Evolutionary conservation across 2,113 vertebrate species (phyloP).

Genomic region (Channa argus): DNA sequence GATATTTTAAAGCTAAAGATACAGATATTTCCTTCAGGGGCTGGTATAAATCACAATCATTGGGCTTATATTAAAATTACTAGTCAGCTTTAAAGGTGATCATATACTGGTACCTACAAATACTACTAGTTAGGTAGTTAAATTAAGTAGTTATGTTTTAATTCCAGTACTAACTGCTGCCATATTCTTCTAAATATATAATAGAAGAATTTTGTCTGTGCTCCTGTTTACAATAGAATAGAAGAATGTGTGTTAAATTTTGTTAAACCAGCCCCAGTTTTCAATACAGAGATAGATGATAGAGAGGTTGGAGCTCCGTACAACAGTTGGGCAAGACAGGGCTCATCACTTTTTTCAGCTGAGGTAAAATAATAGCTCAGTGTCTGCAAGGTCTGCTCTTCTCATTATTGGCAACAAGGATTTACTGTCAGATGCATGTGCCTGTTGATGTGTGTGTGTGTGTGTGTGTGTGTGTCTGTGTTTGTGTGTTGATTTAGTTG

Average conservation of each 20-base stretch:
- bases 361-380: slow-evolving; percentile 56
- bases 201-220: too few species aligned
- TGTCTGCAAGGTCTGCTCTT: slow-evolving; percentile 61
- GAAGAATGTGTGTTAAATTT: too few species aligned
- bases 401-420: slow-evolving; percentile 57
- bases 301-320: neutral
- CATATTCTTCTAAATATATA: too few species aligned
- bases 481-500: slow-evolving; percentile 53
- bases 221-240: too few species aligned
- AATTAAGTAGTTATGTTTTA: too few species aligned
- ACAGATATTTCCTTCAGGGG: neutral
- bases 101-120: too few species aligned
- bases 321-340: slow-evolving; percentile 9
- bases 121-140: too few species aligned
- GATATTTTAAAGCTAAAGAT: neutral
- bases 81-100: too few species aligned
- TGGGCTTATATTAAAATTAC: neutral
- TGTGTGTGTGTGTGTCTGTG: slow-evolving; percentile 30
- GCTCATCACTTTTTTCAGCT: slow-evolving; percentile 29
- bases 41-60: neutral
- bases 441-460: slow-evolving; percentile 37
- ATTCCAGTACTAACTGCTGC: too few species aligned
- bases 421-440: slow-evolving; percentile 50
- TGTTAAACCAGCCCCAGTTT: too few species aligned
- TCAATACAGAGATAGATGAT: too few species aligned